Conservation (phyloP, 2,113 vertebrate genomes). For the Rissa tridactyla region DNA sequence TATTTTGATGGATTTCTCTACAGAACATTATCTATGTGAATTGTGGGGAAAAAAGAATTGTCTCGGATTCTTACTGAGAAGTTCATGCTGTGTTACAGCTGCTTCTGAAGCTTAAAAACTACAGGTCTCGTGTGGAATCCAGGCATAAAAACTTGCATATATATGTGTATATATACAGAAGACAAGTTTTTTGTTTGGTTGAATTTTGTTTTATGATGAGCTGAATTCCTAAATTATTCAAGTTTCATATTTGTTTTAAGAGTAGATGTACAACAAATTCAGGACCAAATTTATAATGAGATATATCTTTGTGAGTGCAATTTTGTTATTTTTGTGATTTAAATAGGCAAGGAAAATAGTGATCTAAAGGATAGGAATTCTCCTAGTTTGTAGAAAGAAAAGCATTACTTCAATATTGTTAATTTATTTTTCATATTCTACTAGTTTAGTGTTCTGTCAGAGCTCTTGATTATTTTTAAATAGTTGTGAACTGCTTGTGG, state of each 20-base stretch:
- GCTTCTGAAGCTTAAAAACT: background rate
- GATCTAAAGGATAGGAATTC: background rate
- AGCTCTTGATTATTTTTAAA: background rate
- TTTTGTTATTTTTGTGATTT: background rate
- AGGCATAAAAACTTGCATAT: background rate
- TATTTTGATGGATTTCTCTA: background rate
- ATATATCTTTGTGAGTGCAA: background rate
- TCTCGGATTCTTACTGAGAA: background rate
- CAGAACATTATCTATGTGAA: background rate
- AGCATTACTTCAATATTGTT: background rate
- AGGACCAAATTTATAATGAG: background rate
- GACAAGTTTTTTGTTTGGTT: background rate
- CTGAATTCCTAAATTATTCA: background rate
- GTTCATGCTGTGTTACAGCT: background rate
- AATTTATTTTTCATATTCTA: background rate
- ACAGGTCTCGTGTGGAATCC: background rate
- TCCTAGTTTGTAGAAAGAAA: background rate
- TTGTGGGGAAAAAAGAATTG: rapidly evolving
- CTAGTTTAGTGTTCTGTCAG: background rate
- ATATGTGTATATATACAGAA: background rate
- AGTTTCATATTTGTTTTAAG: background rate
- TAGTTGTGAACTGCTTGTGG: background rate
- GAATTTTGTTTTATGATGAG: background rate
- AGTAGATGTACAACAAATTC: background rate
- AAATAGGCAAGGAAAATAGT: background rate